Base-by-base conservation (phyloP, 1,140 invertebrate species). In the Latrodectus geometricus region DNA sequence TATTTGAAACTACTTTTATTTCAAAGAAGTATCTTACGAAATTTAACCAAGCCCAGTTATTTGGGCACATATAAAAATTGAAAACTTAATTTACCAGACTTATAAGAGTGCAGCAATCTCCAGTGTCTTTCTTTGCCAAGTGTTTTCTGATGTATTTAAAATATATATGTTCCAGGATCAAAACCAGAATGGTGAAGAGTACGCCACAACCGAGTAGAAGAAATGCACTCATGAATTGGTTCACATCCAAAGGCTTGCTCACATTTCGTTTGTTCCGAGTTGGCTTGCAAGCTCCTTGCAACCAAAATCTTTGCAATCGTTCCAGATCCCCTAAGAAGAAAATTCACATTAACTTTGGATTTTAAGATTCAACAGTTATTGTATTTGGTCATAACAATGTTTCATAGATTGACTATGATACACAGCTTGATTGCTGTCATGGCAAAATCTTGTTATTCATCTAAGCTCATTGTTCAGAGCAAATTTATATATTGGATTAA, bases 141-240 rank as follows among this genome's bases (percentile, higher is more conserved):
- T 96, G 95, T 90, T 96, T 95, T 52, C 97, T 93, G 77, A 93
- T 90, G 91, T 97, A 98, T 90, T 96, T 96, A 91, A 97, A 98
- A 91, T 99, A 99, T 49, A 98, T 91, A 91, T 98, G 95, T 91
- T 99, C 98, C n/a, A 97, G 90, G 7, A 96, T 91, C 11, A 99
- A 93, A 68, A 99, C 93, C 9, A 97, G 88, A 0, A 96, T 94
- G 0, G 97, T 96, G 81, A 99, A 91, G 73, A 98, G 91, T 88
- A 99, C 97, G 52, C 98, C 98, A 81, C 95, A 96, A 93, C 97
- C 97, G 15, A 99, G 93, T 82, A 99, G 93, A 14, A 99, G 93
- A 91, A 99, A 99, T 20, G 98, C 98, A 54, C 96, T 98, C 89
- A 99, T 95, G 91, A 99, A 99, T 92, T 99, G 98, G 90, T 99